Percentiles rank a stretch among this genome's conserved stretches.
phyloP scores from a whole-genome alignment of 2,797 vertebrate species.

The Sebastiscus albofasciatus region DNA sequence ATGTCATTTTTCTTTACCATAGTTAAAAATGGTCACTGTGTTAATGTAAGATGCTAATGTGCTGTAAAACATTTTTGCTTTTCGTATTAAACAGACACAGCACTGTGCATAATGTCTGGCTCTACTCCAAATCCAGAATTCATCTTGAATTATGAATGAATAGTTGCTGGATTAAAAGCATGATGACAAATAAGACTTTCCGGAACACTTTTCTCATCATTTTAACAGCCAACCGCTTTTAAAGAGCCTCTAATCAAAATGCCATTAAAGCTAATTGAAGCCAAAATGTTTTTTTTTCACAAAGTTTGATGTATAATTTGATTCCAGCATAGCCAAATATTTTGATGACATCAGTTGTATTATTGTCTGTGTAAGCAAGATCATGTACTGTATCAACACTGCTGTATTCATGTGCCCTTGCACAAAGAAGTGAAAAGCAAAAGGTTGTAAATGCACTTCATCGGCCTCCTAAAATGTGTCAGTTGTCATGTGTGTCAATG shows the following conservation, averaged over 20 bases:
- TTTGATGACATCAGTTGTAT: not conserved
- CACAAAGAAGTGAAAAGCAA: not conserved
- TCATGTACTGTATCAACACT: not conserved
- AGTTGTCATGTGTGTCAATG: not conserved
- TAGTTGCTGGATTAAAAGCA: constrained; percentile 13
- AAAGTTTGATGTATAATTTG: constrained; percentile 7
- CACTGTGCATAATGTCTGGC: not conserved
- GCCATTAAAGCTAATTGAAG: constrained; percentile 36
- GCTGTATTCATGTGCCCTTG: not conserved
- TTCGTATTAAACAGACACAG: not conserved
- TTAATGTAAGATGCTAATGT: not conserved
- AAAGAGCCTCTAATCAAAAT: constrained; percentile 33
- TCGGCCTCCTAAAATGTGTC: not conserved
- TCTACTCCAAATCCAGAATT: not conserved
- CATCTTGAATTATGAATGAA: constrained; percentile 24
- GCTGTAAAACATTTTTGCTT: not conserved
- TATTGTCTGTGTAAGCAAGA: not conserved
- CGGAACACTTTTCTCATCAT: constrained; percentile 19
- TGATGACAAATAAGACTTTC: constrained; percentile 18
- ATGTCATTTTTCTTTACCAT: not conserved
- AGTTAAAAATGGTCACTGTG: not conserved
- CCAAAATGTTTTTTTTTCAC: constrained; percentile 1
- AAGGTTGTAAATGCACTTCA: not conserved
- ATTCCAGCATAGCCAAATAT: not conserved
- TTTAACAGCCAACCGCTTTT: constrained; percentile 29